phyloP scores from a whole-genome alignment of 1,140 invertebrate genomes.

The Lepidotrigona ventralis region DNA sequence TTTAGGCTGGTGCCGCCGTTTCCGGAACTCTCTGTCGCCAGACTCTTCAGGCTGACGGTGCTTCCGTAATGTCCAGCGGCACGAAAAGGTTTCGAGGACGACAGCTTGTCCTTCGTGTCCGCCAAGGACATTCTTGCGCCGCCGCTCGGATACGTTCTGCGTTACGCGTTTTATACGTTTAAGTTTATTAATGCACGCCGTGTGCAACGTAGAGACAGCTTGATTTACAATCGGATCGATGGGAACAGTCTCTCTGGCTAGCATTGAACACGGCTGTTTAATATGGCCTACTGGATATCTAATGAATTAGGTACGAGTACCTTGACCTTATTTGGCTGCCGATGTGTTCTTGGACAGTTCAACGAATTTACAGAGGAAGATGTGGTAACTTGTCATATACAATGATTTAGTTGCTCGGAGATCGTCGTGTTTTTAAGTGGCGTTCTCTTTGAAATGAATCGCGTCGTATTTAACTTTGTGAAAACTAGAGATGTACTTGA shows the following conservation, averaged over 20 bases:
- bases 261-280: not conserved
- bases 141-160: constrained; percentile 55
- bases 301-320: not conserved
- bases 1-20: constrained; percentile 59
- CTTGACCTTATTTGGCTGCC: not conserved
- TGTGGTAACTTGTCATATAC: not conserved
- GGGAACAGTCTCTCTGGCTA: not conserved
- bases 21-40: constrained; percentile 59
- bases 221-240: constrained; percentile 24
- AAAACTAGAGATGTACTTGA: too few species aligned
- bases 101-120: constrained; percentile 60
- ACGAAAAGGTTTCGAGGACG: constrained; percentile 60
- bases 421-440: too few species aligned
- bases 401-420: not conserved
- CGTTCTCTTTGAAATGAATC: too few species aligned
- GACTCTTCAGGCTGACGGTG: constrained; percentile 68
- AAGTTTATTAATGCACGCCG: not conserved
- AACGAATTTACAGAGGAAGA: not conserved
- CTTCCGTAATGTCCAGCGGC: constrained; percentile 67
- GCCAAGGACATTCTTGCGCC: constrained; percentile 61
- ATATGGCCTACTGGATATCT: too few species aligned
- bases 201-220: not conserved
- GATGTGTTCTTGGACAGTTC: not conserved
- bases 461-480: too few species aligned
- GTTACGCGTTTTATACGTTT: constrained; percentile 21